These are phyloP conservation scores for Drosophila virilis DNA, from an alignment of 1,140 invertebrate species.

Conservation along the genomic window DNA sequence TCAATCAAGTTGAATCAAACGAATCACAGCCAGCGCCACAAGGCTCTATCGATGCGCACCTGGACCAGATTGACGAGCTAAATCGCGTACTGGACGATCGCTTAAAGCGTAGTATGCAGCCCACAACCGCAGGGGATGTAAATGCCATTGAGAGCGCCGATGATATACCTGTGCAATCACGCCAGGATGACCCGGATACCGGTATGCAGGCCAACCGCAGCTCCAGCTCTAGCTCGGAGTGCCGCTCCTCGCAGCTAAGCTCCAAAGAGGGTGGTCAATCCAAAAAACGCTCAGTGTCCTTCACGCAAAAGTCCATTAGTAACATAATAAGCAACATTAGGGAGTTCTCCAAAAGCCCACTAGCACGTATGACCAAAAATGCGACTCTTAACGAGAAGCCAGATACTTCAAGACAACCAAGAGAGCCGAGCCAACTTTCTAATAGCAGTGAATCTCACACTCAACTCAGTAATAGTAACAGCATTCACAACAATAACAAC, in stretches of 20 bases:
- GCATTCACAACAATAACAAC: slow-evolving; percentile 40
- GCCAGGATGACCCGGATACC: slow-evolving; percentile 26
- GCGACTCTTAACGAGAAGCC: slow-evolving; percentile 42
- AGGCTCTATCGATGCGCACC: slow-evolving; percentile 76
- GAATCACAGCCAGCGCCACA: slow-evolving; percentile 41
- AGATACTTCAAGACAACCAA: slow-evolving; percentile 10
- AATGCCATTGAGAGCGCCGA: slow-evolving; percentile 72
- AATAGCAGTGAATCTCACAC: slow-evolving; percentile 35
- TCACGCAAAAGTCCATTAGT: slow-evolving; percentile 79
- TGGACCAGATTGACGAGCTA: slow-evolving; percentile 77
- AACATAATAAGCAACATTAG: slow-evolving; percentile 76
- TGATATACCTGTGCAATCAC: slow-evolving; percentile 35
- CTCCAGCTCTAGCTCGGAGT: slow-evolving; percentile 76
- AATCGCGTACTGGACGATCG: slow-evolving; percentile 79
- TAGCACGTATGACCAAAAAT: slow-evolving; percentile 59
- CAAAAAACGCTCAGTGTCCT: slow-evolving; percentile 78
- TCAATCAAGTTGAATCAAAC: slow-evolving; percentile 47
- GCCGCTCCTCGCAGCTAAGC: slow-evolving; percentile 53
- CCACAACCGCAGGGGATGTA: slow-evolving; percentile 40
- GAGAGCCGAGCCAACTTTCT: slow-evolving; percentile 29
- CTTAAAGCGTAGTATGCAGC: slow-evolving; percentile 60
- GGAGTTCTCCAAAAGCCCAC: slow-evolving; percentile 76
- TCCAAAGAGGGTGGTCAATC: slow-evolving; percentile 39
- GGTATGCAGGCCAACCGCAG: slow-evolving; percentile 62
- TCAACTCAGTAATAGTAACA: slow-evolving; percentile 37